phyloP scores from a whole-genome alignment of 2,888 invertebrate species.

The Sarcophaga subvicina region DNA sequence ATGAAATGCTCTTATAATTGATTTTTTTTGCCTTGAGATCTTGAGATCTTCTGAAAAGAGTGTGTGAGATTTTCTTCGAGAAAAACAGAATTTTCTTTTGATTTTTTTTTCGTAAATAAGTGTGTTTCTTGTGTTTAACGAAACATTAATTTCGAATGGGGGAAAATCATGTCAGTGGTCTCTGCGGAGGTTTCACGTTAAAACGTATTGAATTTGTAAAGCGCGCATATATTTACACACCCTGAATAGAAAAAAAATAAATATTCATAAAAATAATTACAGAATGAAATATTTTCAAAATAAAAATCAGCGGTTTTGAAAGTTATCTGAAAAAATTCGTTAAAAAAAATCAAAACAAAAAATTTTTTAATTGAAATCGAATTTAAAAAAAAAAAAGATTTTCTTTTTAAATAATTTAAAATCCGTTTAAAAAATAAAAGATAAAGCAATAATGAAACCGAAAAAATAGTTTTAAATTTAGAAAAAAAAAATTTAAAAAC shows the following conservation, averaged over 20 bases:
- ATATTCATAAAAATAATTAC: too few relatives aligned
- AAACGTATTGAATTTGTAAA: slow-evolving; percentile 76
- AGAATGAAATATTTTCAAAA: slow-evolving; percentile 26
- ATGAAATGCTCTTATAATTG: neutral
- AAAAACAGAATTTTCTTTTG: slow-evolving; percentile 35
- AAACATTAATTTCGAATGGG: slow-evolving; percentile 61
- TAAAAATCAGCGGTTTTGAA: slow-evolving; percentile 25
- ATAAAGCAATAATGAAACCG: neutral
- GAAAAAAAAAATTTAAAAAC: slow-evolving; percentile 34
- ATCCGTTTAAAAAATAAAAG: slow-evolving; percentile 15
- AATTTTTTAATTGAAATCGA: neutral
- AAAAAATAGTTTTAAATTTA: slow-evolving; percentile 39
- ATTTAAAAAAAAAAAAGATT: neutral
- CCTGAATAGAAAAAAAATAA: neutral
- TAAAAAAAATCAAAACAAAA: slow-evolving; percentile 35
- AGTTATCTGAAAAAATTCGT: slow-evolving; percentile 27
- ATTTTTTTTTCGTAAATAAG: neutral
- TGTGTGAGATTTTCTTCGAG: slow-evolving; percentile 49
- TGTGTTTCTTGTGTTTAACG: slow-evolving; percentile 35
- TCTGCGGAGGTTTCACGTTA: slow-evolving; percentile 82
- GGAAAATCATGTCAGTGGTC: slow-evolving; percentile 79
- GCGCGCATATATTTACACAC: slow-evolving; percentile 64
- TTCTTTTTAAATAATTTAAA: slow-evolving; percentile 15
- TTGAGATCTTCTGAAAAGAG: slow-evolving; percentile 35
- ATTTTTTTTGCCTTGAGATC: neutral